Conservation (phyloP, 2,888 invertebrate genomes). For the Ecliptopera silaceata region DNA sequence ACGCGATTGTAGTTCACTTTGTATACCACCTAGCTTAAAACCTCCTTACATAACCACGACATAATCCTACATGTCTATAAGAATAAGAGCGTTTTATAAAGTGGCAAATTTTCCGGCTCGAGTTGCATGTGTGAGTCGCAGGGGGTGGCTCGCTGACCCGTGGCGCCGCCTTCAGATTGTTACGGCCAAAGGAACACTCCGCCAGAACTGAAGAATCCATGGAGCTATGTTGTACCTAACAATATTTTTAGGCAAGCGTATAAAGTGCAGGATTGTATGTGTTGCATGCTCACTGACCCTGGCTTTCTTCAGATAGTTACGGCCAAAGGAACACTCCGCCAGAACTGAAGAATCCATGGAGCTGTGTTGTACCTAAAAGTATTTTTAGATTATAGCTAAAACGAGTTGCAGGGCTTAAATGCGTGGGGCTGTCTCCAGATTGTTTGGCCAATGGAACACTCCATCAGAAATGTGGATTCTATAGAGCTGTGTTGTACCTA, state of each 20-base stretch:
- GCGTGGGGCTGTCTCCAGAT: constrained; percentile 80
- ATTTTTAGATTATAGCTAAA: no score
- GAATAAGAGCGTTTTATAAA: constrained; percentile 42
- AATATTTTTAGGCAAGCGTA: no score
- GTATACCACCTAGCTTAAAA: no score
- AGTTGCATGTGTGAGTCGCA: constrained; percentile 36
- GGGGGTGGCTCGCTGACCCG: constrained; percentile 74
- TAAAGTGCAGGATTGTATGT: no score
- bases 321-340: no score
- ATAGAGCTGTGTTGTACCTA: neutral
- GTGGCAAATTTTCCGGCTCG: constrained; percentile 59
- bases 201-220: constrained; percentile 31
- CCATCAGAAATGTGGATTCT: constrained; percentile 38
- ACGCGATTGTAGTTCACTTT: no score
- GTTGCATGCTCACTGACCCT: no score
- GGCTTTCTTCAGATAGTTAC: no score
- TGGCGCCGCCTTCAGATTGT: constrained; percentile 81
- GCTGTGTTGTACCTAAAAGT: no score
- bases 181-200: constrained; percentile 79
- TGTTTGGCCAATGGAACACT: constrained; percentile 81
- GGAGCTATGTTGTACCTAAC: neutral
- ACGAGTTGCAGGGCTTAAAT: constrained; percentile 65
- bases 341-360: no score
- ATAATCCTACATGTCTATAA: constrained; percentile 22
- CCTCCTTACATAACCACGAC: no score